phyloP scores from a whole-genome alignment of 2,797 vertebrate genomes.

The Sylvia borin region DNA sequence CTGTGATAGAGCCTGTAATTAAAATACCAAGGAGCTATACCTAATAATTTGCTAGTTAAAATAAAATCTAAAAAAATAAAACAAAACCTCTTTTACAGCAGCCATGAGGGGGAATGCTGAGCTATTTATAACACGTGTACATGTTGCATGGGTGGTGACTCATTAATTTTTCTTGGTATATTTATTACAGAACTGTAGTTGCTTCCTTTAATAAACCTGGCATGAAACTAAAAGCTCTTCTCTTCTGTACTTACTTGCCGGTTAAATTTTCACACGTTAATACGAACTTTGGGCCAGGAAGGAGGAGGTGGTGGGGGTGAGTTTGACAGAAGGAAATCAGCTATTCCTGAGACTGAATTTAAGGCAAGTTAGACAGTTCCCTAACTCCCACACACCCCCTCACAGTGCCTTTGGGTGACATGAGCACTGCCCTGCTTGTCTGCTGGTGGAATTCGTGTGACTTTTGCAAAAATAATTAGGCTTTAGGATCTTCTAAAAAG shows the following conservation, averaged over 20 bases:
- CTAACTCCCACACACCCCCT: fast-evolving
- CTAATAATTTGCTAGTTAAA: slow-evolving; percentile 5
- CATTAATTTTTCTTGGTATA: neutral
- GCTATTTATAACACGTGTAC: neutral
- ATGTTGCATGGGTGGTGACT: neutral
- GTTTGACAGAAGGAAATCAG: neutral
- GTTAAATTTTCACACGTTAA: neutral
- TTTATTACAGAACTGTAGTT: neutral
- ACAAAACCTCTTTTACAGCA: neutral
- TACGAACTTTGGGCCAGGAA: neutral
- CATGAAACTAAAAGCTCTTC: neutral
- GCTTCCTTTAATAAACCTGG: neutral
- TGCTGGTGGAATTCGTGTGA: neutral
- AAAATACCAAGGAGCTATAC: neutral
- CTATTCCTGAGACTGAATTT: neutral
- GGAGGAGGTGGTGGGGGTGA: neutral
- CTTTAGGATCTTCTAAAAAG: neutral
- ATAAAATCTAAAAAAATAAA: neutral
- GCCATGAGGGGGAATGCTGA: neutral
- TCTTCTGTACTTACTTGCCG: neutral
- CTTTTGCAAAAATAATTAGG: neutral
- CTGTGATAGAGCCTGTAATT: neutral
- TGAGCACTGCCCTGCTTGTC: neutral
- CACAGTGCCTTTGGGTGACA: neutral
- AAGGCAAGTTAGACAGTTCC: neutral